Conservation (phyloP, 2,888 invertebrate species). For the Acronicta leporina region DNA sequence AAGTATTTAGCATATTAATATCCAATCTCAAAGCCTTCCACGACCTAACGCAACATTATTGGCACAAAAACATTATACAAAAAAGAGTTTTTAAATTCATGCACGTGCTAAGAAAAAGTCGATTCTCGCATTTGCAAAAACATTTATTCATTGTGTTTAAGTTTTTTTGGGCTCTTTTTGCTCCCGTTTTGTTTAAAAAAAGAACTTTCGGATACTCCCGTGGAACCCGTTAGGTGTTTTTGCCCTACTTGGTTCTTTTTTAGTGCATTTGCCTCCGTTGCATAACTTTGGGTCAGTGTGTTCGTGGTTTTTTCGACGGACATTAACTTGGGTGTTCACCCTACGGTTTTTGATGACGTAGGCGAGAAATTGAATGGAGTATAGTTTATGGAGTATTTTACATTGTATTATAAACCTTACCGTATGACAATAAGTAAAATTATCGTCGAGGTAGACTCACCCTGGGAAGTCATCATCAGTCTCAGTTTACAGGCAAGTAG, state of each 20-base stretch:
- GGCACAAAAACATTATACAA: constrained; percentile 67
- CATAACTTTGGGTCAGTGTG: constrained; percentile 55
- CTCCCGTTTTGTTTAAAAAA: constrained; percentile 74
- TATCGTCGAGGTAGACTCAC: too few relatives aligned
- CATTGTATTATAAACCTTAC: background rate
- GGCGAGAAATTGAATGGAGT: background rate
- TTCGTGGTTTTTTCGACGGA: constrained; percentile 49
- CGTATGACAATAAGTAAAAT: too few relatives aligned
- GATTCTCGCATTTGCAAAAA: constrained; percentile 83
- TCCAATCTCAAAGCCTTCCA: constrained; percentile 26
- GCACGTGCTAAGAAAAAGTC: constrained; percentile 85
- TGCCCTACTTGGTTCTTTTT: constrained; percentile 63
- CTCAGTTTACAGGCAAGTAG: too few relatives aligned
- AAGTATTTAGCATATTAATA: constrained; percentile 54
- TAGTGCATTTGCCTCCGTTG: constrained; percentile 52
- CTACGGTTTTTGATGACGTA: constrained; percentile 45
- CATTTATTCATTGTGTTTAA: constrained; percentile 76
- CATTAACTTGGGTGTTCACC: constrained; percentile 52
- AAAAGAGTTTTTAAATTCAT: constrained; percentile 79
- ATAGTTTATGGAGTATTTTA: background rate
- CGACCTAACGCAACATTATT: constrained; percentile 77
- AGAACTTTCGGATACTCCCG: constrained; percentile 66
- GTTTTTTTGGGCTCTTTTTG: constrained; percentile 81
- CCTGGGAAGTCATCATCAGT: too few relatives aligned
- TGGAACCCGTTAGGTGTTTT: constrained; percentile 83